Evolutionary conservation across 2,888 invertebrate species (phyloP).

Genomic region (Apodemia zela): DNA sequence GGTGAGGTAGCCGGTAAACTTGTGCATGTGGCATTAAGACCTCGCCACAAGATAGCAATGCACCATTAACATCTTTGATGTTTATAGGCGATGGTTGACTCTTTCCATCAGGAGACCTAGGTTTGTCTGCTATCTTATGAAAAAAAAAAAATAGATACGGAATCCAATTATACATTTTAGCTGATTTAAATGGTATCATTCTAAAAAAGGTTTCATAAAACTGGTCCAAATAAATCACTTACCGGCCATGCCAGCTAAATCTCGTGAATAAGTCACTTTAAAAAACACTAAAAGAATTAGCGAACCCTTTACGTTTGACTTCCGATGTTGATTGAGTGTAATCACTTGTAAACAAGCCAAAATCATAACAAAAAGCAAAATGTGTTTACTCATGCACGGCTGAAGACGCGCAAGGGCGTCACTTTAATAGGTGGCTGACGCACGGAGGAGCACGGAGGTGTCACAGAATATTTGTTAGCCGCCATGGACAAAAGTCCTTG

Average conservation of each 20-base stretch:
- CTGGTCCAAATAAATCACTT: slow-evolving; percentile 12
- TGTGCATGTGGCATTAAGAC: too few relatives aligned
- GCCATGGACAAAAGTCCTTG: slow-evolving; percentile 2
- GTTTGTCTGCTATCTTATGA: too few relatives aligned
- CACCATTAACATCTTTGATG: too few relatives aligned
- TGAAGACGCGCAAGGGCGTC: slow-evolving; percentile 7
- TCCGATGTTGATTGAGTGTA: slow-evolving; percentile 2
- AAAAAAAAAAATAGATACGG: too few relatives aligned
- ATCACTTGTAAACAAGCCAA: slow-evolving; percentile 15
- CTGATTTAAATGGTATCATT: too few relatives aligned
- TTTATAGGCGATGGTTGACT: too few relatives aligned
- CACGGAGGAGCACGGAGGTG: too few relatives aligned
- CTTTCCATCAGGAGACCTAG: too few relatives aligned
- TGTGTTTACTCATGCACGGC: slow-evolving; percentile 1
- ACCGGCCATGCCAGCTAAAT: slow-evolving; percentile 12
- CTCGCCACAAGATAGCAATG: too few relatives aligned
- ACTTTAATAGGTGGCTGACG: neutral
- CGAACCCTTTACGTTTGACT: slow-evolving; percentile 5
- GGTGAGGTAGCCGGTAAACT: too few relatives aligned
- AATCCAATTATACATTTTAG: too few relatives aligned
- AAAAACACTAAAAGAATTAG: slow-evolving; percentile 10
- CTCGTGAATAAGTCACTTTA: slow-evolving; percentile 12
- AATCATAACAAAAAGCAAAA: slow-evolving; percentile 9
- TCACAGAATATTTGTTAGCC: neutral
- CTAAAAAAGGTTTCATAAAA: too few relatives aligned